Base-by-base conservation (phyloP, 2,113 vertebrate genomes). In the Orientallactaga bullata region DNA sequence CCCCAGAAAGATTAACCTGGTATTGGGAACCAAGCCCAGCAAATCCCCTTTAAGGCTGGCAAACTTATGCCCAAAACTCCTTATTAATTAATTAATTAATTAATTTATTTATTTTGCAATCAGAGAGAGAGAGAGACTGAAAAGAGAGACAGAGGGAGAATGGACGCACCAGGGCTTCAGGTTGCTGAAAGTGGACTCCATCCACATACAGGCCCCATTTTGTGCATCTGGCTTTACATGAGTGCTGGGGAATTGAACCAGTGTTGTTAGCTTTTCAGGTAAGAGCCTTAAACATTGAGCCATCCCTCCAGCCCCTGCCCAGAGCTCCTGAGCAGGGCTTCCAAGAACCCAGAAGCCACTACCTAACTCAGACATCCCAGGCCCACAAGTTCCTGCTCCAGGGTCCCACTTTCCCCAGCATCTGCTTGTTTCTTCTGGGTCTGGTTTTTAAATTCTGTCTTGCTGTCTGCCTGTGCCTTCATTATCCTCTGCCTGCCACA, bases 401-500 rank as follows among this genome's bases (percentile, higher is more conserved):
- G 32, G 21, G 26, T 68, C 79, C 69, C 28, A 23, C 32, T 83
- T 30, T 47, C 88, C 47, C 71, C 28, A 65, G 80, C 47, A 30
- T 39, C 58, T 88, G 68, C 74, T 77, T 55, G 5, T 78, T 88
- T 66, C 37, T 88, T 66, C 37, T 65, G 80, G 85, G 61, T 84
- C 90, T 92, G 85, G 74, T 88, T 92, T 96, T 96, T 92, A 92
- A 88, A 95, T 95, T 94, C 94, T 5, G 5, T 95, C 76, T 95
- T 28, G 2, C 74, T 79, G 65, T 90, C 94, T 95, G 94, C 90
- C 94, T 97, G 93, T 96, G 88, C 92, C 82, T 95, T 96, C 88
- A 94, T 97, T 97, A 96, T 96, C 96, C 85, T 86, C 93, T 88
- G 92, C 92, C 80, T 96, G 94, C 92, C 65, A 42, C 35, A 72